A percentile compares a stretch with the other conserved stretches of the same genome.
These are phyloP conservation scores for Cromileptes altivelis DNA, from an alignment of 2,113 vertebrate species.

Conservation along the genomic window DNA sequence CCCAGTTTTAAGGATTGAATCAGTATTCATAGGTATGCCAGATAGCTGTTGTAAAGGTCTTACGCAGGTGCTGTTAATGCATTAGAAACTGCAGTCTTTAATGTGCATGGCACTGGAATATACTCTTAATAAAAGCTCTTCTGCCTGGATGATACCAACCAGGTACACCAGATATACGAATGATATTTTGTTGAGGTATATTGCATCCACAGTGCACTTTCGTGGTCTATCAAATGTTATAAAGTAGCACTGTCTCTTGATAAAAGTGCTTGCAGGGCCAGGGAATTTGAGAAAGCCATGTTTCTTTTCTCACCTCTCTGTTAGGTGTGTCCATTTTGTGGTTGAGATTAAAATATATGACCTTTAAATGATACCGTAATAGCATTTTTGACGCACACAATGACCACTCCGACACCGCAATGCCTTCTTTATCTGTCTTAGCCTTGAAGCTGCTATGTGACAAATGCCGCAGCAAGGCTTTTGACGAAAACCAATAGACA, in stretches of 20 bases:
- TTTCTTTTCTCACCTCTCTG: slow-evolving; percentile 15
- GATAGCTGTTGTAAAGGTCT: slow-evolving; percentile 29
- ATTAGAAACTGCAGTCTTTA: slow-evolving; percentile 19
- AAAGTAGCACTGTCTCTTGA: slow-evolving; percentile 17
- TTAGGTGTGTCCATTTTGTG: slow-evolving; percentile 31
- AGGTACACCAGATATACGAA: neutral
- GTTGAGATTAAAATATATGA: neutral
- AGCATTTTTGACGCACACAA: neutral
- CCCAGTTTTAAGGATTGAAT: slow-evolving; percentile 14
- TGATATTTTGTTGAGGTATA: slow-evolving; percentile 25
- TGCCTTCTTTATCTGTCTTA: neutral
- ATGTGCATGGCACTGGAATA: slow-evolving; percentile 11
- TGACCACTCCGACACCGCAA: slow-evolving; percentile 2
- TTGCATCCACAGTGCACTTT: slow-evolving; percentile 14
- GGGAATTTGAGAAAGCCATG: neutral
- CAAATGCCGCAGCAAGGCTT: slow-evolving; percentile 35
- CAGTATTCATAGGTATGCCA: slow-evolving; percentile 26
- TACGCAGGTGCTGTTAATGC: slow-evolving; percentile 20
- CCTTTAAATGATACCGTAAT: slow-evolving; percentile 16
- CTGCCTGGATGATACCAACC: neutral
- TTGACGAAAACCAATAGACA: slow-evolving; percentile 3
- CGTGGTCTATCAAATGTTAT: slow-evolving; percentile 37
- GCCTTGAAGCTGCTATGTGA: slow-evolving; percentile 2
- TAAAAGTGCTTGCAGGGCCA: slow-evolving; percentile 14
- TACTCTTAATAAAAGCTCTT: slow-evolving; percentile 40